These are phyloP conservation scores for Pemphredon lugubris DNA, from an alignment of 2,888 invertebrate genomes.

Conservation along the genomic window DNA sequence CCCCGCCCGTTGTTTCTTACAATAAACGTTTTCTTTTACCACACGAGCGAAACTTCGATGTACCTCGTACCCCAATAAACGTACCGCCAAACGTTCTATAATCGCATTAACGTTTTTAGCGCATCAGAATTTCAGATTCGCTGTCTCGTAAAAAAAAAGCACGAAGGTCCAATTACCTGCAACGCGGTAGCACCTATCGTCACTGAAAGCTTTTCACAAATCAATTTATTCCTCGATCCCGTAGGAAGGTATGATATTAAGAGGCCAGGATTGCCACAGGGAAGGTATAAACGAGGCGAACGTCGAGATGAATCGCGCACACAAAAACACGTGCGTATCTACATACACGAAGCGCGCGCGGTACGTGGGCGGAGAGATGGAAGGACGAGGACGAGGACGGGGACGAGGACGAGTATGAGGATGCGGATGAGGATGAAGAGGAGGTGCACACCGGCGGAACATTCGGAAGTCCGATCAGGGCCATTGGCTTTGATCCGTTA, in stretches of 20 bases:
- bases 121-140: too few relatives aligned
- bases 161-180: too few relatives aligned
- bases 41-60: too few relatives aligned
- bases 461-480: slow-evolving; percentile 70
- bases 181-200: slow-evolving; percentile 7
- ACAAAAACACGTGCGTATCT: slow-evolving; percentile 1
- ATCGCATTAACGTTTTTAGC: too few relatives aligned
- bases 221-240: slow-evolving; percentile 10
- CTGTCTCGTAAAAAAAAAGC: too few relatives aligned
- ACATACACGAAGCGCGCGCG: slow-evolving; percentile 9
- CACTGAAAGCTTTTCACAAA: slow-evolving; percentile 22
- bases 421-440: too few relatives aligned
- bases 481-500: slow-evolving; percentile 72
- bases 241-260: slow-evolving; percentile 37
- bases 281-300: slow-evolving; percentile 51
- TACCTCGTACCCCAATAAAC: too few relatives aligned
- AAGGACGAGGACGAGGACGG: slow-evolving; percentile 28
- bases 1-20: too few relatives aligned
- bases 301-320: slow-evolving; percentile 38
- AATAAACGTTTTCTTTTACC: too few relatives aligned
- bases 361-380: slow-evolving; percentile 21
- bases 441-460: slow-evolving; percentile 44
- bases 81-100: too few relatives aligned
- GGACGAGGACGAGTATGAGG: too few relatives aligned
- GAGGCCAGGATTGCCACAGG: slow-evolving; percentile 29